Evolutionary conservation across 2,888 invertebrate genomes (phyloP), one percentile per base, ranked within the genome.

Genomic region (Trachelus iudaicus): DNA sequence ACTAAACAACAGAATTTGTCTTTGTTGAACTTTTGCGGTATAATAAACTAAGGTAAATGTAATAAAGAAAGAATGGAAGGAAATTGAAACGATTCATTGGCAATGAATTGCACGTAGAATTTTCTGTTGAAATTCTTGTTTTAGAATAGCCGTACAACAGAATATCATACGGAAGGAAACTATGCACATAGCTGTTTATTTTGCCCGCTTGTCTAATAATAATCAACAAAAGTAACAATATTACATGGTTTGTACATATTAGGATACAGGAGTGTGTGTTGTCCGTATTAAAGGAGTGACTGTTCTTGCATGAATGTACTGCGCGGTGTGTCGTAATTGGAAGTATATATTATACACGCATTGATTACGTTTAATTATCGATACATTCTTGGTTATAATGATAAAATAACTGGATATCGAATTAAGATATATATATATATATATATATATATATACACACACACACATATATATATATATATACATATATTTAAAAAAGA

Each of bases 221-320:
- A 75, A 80, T 81, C 23, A 56, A 56, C 23, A 56, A 83, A 79
- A 79, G 69, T 79, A 84, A 79, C 77, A 81, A 85, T 83, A 88
- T 84, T 87, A 85, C 84, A 86, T 85, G 85, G 83, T 85, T 86
- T 89, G 89, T 90, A 89, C 83, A 89, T 89, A 89, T 79, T 85
- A 85, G 83, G 84, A 81, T 76, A 82, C 82, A 79, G 81, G 76
- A 68, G 73, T 78, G 73, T 40, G 82, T 84, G 85, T 81, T 79
- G 83, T 82, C 81, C 79, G 76, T 83, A 81, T 23, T 56, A 56
- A 56, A 77, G 77, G 84, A 79, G 77, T 83, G 83, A 84, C 80
- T 83, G 82, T 76, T 75, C 76, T 82, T 81, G 85, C 76, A 79
- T 80, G 85, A 83, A 83, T 85, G 86, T 80, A 73, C 75, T 73